Percentiles rank a stretch among this genome's conserved stretches.
phyloP scores from a whole-genome alignment of 2,888 invertebrate species.

The Scaeva pyrastri region DNA sequence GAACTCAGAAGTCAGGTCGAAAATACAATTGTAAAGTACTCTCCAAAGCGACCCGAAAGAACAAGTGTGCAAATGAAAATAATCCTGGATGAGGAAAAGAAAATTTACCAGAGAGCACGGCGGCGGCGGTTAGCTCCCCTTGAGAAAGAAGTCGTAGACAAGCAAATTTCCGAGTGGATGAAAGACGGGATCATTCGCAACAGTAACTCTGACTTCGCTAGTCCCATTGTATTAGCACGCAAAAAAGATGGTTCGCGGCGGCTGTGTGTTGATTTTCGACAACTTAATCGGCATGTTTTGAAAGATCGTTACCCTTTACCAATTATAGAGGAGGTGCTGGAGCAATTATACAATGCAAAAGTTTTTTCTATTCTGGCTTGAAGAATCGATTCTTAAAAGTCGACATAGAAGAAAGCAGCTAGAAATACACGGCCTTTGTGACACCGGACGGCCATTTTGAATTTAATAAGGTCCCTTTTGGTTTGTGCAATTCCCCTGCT shows the following conservation, averaged over 20 bases:
- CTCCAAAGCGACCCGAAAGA: conserved; percentile 77
- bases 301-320: conserved; percentile 23
- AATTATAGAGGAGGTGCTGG: conserved; percentile 55
- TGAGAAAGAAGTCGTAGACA: conserved; percentile 44
- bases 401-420: conserved; percentile 40
- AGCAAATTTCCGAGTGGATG: conserved; percentile 42
- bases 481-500: conserved; percentile 80
- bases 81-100: conserved; percentile 29
- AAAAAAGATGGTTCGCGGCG: conserved; percentile 13
- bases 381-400: conserved; percentile 35
- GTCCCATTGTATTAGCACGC: conserved; percentile 15
- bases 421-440: too few relatives aligned
- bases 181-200: conserved; percentile 6
- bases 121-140: conserved; percentile 40
- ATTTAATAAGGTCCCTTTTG: conserved; percentile 81
- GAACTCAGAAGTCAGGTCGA: not conserved
- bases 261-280: conserved; percentile 7
- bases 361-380: conserved; percentile 77
- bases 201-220: conserved; percentile 14
- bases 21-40: conserved; percentile 75
- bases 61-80: conserved; percentile 28
- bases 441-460: conserved; percentile 82
- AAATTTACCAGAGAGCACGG: conserved; percentile 33
- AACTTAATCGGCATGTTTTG: conserved; percentile 13
- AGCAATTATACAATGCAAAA: conserved; percentile 65